These are phyloP conservation scores for Steinernema carpocapsae DNA, from an alignment of 2,888 invertebrate genomes.

Conservation along the genomic window DNA sequence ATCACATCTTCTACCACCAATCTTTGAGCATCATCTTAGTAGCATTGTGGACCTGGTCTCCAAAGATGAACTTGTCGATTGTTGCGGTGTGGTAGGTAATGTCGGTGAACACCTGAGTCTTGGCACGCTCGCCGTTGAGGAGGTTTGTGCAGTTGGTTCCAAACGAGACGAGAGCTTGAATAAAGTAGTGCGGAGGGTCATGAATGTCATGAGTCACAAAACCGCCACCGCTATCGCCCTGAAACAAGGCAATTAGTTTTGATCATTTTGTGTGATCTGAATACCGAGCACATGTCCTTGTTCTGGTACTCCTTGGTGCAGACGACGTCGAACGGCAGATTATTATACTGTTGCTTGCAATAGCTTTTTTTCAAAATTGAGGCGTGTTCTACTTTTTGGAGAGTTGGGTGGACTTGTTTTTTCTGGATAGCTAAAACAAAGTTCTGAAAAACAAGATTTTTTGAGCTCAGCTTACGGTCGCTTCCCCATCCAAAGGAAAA, in stretches of 20 bases:
- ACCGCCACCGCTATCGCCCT: slow-evolving; percentile 27
- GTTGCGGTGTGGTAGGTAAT: neutral
- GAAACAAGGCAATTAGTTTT: neutral
- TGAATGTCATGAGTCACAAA: neutral
- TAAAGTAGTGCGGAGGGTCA: neutral
- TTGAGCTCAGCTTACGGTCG: neutral
- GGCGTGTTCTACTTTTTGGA: neutral
- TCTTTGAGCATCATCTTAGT: too few species aligned
- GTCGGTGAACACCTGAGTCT: slow-evolving; percentile 12
- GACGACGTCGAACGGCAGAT: neutral
- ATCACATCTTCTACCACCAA: too few species aligned
- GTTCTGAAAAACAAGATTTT: neutral
- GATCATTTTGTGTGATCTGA: too few species aligned
- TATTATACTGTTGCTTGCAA: neutral
- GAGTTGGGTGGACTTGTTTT: neutral
- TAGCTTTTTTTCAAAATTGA: neutral
- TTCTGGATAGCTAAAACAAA: neutral
- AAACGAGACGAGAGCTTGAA: slow-evolving; percentile 1
- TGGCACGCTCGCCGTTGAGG: neutral
- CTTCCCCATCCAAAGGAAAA: slow-evolving; percentile 9
- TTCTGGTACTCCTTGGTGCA: neutral
- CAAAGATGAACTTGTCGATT: slow-evolving; percentile 16
- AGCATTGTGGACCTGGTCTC: too few species aligned
- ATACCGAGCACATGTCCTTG: slow-evolving; percentile 12
- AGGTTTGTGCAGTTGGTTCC: neutral